Evolutionary conservation across 1,140 invertebrate species (phyloP), one percentile per base, ranked within the genome.

Genomic region (Drosophila sproati): DNA sequence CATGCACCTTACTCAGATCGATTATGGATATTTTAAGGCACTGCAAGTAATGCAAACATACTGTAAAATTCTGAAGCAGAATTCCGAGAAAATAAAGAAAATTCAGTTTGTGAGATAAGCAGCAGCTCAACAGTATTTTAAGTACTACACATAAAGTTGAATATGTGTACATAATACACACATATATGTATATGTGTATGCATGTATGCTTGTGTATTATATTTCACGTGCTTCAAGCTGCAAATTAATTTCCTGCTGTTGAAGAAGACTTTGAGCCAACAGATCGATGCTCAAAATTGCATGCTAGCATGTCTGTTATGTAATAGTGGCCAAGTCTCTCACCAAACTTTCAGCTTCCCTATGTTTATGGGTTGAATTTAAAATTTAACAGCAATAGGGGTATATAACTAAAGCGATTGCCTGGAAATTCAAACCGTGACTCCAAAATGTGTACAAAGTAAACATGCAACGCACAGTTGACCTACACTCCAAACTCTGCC

Each of bases 391-490:
- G 6, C 29, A 31, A 7, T 10, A 31, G 4, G 8, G 2, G 48
- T 32, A 29, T 12, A 31, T 43, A 32, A 45, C n/a, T 45, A 2
- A 6, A 45, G 39, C 43, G n/a, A 35, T 34, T 34, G 4, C 43
- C 32, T 35, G n/a, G 5, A 54, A 68, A 50, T 35, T n/a, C 4
- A 29, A 52, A 73, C 29, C 45, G 35, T 43, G 28, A 41, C 41
- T 66, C 48, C 68, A 73, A 73, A 73, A 29, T 45, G 70, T 68
- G 63, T 60, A 56, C 69, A 43, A n/a, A 57, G 10, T 37, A 43
- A 20, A 73, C 54, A 59, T n/a, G n/a, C 4, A 31, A 1, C 56
- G 4, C 3, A 48, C 47, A 28, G 57, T 47, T 41, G 55, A 57
- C 20, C 29, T 37, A 28, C 28, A 43, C 55, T 34, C 35, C 35